Evolutionary conservation across 2,888 invertebrate genomes (phyloP).

Genomic region (Aspidiotus rigidus): DNA sequence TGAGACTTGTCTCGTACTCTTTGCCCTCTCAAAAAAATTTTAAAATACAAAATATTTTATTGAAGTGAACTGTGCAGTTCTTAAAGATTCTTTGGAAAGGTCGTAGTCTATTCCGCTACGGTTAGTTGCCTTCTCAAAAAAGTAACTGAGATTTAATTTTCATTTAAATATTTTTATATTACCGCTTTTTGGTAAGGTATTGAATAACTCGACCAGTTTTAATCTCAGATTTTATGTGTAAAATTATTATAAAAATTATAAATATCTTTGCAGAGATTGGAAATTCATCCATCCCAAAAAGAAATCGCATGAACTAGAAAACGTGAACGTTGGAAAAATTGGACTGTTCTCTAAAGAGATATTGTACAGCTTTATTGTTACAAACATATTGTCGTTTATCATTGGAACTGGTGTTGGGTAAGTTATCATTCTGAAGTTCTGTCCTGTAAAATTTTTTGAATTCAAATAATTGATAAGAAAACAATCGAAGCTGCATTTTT

Average conservation of each 20-base stretch:
- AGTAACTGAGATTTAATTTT: too few species aligned
- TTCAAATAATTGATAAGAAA: background rate
- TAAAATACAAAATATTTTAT: too few species aligned
- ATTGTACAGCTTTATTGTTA: constrained; percentile 77
- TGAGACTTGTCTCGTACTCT: too few species aligned
- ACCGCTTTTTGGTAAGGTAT: too few species aligned
- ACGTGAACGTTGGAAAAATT: constrained; percentile 64
- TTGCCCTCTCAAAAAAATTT: too few species aligned
- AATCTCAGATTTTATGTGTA: background rate
- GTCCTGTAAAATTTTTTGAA: too few species aligned
- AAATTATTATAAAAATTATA: constrained; percentile 23
- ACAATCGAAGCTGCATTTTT: constrained; percentile 1
- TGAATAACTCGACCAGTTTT: background rate
- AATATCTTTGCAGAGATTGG: constrained; percentile 58
- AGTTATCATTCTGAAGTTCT: constrained; percentile 39
- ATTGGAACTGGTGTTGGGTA: constrained; percentile 88
- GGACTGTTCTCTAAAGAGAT: constrained; percentile 83
- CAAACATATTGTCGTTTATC: constrained; percentile 79
- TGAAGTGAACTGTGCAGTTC: too few species aligned
- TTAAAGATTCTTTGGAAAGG: too few species aligned
- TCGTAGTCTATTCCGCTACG: too few species aligned
- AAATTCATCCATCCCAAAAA: constrained; percentile 67
- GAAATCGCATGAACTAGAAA: constrained; percentile 57
- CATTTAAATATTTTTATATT: too few species aligned
- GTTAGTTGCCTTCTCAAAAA: too few species aligned